These are phyloP conservation scores for Eledona agricola DNA, from an alignment of 2,888 invertebrate genomes.

Conservation along the genomic window DNA sequence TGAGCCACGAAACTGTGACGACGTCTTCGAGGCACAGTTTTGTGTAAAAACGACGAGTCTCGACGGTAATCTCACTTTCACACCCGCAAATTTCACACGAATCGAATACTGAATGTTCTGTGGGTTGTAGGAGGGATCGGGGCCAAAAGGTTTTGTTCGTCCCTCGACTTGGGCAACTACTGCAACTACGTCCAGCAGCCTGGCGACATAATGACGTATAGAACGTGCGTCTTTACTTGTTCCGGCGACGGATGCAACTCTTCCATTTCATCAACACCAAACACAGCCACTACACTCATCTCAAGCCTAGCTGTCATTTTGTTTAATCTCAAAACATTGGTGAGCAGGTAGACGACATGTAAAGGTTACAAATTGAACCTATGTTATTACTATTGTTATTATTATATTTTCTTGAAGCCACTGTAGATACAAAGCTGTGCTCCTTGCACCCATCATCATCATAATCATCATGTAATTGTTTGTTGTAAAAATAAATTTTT, in stretches of 20 bases:
- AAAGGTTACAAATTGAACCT: too few species aligned
- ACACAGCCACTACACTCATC: conserved; percentile 4
- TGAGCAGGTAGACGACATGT: conserved; percentile 10
- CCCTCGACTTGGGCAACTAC: conserved; percentile 86
- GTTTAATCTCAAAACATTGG: background rate
- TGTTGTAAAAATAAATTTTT: too few species aligned
- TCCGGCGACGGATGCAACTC: conserved; percentile 83
- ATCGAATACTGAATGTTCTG: background rate
- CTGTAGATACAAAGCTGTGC: too few species aligned
- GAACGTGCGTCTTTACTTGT: conserved; percentile 90
- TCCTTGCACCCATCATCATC: too few species aligned
- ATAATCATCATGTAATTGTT: too few species aligned
- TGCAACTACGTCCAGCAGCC: conserved; percentile 87
- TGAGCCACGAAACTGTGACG: conserved; percentile 71
- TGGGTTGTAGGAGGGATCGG: conserved; percentile 81
- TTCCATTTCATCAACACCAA: too few species aligned
- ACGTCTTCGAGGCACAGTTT: conserved; percentile 81
- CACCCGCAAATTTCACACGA: conserved; percentile 1
- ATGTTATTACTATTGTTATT: too few species aligned
- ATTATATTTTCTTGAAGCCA: too few species aligned
- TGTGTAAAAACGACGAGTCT: conserved; percentile 83
- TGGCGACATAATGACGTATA: conserved; percentile 81
- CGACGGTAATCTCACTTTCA: conserved; percentile 52
- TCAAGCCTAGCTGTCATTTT: background rate
- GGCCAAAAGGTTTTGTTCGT: conserved; percentile 87